These are phyloP conservation scores for Geophilus truncorum DNA, from an alignment of 2,888 invertebrate genomes.

Conservation along the genomic window DNA sequence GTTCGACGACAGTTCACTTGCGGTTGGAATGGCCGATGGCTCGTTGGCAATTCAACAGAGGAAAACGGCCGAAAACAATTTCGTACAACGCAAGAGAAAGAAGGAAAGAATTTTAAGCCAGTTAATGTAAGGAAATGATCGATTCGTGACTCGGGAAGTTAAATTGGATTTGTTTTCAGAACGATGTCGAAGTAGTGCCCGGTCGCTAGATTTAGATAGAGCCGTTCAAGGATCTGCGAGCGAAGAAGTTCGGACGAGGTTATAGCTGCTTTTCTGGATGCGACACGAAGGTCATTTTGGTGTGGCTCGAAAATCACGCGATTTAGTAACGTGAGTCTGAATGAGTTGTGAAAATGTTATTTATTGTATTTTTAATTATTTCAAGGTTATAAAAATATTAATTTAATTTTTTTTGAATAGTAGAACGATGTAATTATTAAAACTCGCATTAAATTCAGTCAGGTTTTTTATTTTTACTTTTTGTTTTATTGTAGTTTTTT, in stretches of 20 bases:
- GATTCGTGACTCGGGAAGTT: background rate
- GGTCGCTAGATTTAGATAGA: slow-evolving; percentile 45
- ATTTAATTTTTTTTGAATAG: too few relatives aligned
- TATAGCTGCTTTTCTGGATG: slow-evolving; percentile 38
- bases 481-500: too few relatives aligned
- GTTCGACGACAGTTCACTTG: slow-evolving; percentile 72
- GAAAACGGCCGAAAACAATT: slow-evolving; percentile 48
- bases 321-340: too few relatives aligned
- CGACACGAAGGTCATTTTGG: slow-evolving; percentile 76
- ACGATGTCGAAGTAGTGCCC: background rate
- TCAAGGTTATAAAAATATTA: too few relatives aligned
- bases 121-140: too few relatives aligned
- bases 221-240: slow-evolving; percentile 38
- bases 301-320: slow-evolving; percentile 91
- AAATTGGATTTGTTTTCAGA: background rate
- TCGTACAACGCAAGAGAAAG: background rate
- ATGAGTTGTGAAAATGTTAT: too few relatives aligned
- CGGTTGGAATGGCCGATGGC: slow-evolving; percentile 89
- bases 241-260: slow-evolving; percentile 39
- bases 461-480: too few relatives aligned
- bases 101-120: too few relatives aligned
- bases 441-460: too few relatives aligned
- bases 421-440: too few relatives aligned
- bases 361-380: too few relatives aligned
- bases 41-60: slow-evolving; percentile 77